Percentiles rank a stretch among this genome's conserved stretches.
Conservation (phyloP, 2,113 vertebrate genomes). For the Callocephalon fimbriatum region DNA sequence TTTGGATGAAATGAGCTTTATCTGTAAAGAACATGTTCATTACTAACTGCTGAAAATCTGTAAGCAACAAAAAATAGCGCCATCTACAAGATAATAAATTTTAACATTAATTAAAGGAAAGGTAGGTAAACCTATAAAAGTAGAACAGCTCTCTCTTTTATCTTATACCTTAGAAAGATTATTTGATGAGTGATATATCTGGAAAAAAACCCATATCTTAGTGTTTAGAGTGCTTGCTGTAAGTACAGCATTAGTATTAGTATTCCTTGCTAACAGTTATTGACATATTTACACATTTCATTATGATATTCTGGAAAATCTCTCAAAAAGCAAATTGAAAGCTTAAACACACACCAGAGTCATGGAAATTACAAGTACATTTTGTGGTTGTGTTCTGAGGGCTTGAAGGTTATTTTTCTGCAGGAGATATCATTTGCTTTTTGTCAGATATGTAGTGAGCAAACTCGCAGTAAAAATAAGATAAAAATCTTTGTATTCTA, state of each 20-base stretch:
- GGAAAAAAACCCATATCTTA: background rate
- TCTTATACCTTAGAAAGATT: background rate
- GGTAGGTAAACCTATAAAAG: background rate
- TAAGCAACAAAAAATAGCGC: background rate
- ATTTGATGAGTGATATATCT: background rate
- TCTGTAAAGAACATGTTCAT: background rate
- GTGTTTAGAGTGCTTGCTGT: background rate
- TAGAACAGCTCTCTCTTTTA: background rate
- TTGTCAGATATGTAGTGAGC: background rate
- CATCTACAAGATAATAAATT: background rate
- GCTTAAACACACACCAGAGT: background rate
- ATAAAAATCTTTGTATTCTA: constrained; percentile 48
- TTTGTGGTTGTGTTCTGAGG: background rate
- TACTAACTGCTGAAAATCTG: background rate
- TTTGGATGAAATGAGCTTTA: background rate
- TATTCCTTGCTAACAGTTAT: background rate
- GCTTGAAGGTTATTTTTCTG: background rate
- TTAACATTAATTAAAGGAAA: background rate
- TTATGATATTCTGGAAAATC: background rate
- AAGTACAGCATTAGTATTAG: background rate
- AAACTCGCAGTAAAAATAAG: background rate
- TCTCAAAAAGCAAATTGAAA: background rate
- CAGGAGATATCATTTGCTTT: background rate
- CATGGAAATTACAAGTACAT: background rate
- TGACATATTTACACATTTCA: background rate